Evolutionary conservation across 2,888 invertebrate genomes (phyloP).

Genomic region (Tinea pellionella): DNA sequence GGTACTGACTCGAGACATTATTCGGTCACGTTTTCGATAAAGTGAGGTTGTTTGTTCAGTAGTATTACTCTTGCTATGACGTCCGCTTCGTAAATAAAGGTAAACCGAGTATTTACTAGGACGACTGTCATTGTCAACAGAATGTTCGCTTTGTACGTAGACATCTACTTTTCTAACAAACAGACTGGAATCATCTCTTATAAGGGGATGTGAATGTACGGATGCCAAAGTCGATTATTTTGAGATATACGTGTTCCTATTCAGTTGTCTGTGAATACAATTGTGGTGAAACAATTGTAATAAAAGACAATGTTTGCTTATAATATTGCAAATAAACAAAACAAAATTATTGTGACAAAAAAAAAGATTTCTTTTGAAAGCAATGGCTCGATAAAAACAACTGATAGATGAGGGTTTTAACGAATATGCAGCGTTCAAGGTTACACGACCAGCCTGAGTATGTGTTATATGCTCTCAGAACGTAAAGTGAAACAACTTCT

Average conservation of each 20-base stretch:
- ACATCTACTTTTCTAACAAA: conserved; percentile 42
- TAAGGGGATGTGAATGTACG: background rate
- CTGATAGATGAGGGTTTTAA: too few relatives aligned
- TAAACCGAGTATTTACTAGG: conserved; percentile 57
- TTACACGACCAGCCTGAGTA: too few relatives aligned
- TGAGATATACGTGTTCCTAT: background rate
- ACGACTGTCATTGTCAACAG: conserved; percentile 54
- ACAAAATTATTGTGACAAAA: too few relatives aligned
- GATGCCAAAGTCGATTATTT: background rate
- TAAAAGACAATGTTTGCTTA: too few relatives aligned
- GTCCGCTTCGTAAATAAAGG: conserved; percentile 55
- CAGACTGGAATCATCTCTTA: conserved; percentile 25
- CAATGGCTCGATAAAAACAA: too few relatives aligned
- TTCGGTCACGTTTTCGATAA: conserved; percentile 14
- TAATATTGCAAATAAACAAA: too few relatives aligned
- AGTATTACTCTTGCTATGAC: conserved; percentile 35
- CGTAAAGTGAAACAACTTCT: too few relatives aligned
- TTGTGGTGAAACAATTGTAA: too few relatives aligned
- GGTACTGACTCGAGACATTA: conserved; percentile 9
- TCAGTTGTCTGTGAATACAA: too few relatives aligned
- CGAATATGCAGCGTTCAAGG: too few relatives aligned
- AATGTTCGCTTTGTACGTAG: conserved; percentile 51
- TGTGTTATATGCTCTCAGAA: too few relatives aligned
- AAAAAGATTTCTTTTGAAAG: too few relatives aligned
- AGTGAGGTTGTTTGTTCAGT: conserved; percentile 24